Percentiles rank a stretch among this genome's conserved stretches.
These are phyloP conservation scores for Brachionus sp. DNA, from an alignment of 1,140 invertebrate genomes.

Conservation along the genomic window DNA sequence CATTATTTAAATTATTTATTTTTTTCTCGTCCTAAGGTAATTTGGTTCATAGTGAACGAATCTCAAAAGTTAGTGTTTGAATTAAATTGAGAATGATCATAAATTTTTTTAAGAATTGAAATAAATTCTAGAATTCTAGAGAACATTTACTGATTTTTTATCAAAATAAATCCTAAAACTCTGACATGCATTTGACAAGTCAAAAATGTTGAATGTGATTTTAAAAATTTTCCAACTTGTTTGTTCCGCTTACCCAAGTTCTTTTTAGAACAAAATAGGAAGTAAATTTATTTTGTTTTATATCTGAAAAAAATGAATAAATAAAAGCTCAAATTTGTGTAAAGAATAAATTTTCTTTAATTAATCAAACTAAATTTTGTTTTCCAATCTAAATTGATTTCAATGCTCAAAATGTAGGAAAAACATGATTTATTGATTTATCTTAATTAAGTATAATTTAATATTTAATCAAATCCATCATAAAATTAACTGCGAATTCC, in stretches of 20 bases:
- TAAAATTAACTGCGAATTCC: background rate
- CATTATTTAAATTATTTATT: background rate
- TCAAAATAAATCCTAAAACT: background rate
- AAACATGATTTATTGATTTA: background rate
- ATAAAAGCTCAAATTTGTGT: background rate
- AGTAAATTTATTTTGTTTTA: constrained; percentile 1
- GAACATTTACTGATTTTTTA: too few species aligned
- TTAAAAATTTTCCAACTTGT: background rate
- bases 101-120: too few species aligned
- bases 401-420: background rate
- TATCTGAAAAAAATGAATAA: background rate
- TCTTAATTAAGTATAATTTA: constrained; percentile 13
- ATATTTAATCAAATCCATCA: constrained; percentile 13
- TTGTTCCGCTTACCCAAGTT: background rate
- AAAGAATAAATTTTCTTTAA: constrained; percentile 8
- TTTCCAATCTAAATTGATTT: background rate
- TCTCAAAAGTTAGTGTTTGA: background rate
- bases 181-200: background rate
- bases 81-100: too few species aligned
- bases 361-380: background rate
- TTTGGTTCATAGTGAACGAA: background rate
- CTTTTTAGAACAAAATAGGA: background rate
- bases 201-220: background rate
- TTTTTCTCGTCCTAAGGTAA: background rate
- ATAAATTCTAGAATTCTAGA: too few species aligned